Evolutionary conservation across 1,140 invertebrate species (phyloP).

Genomic region (Oscheius sp.): DNA sequence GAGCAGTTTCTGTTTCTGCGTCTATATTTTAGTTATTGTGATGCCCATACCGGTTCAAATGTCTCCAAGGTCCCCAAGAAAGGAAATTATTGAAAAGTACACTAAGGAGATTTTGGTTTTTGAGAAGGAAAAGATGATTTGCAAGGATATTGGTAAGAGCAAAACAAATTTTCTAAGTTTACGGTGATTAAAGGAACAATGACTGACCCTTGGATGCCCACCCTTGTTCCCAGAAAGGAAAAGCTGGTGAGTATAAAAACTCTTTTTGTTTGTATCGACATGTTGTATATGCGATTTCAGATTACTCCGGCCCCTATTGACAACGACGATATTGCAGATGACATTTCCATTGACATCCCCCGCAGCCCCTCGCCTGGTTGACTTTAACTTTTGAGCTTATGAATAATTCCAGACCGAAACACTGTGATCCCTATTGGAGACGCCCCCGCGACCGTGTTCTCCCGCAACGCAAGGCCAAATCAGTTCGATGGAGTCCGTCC

Average conservation of each 20-base stretch:
- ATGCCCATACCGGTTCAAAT: background rate
- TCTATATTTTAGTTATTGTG: background rate
- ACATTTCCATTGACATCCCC: slow-evolving; percentile 12
- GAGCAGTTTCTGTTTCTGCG: background rate
- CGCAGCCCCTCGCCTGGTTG: slow-evolving; percentile 4
- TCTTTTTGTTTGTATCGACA: too few species aligned
- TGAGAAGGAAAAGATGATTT: background rate
- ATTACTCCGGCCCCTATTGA: slow-evolving; percentile 10
- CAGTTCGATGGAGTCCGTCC: slow-evolving; percentile 1
- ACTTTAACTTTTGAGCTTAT: too few species aligned
- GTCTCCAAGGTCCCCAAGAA: background rate
- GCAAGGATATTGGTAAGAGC: background rate
- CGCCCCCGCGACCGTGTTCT: background rate
- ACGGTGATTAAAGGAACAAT: background rate
- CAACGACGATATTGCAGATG: slow-evolving; percentile 15
- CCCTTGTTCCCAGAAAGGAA: background rate
- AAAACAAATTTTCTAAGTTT: background rate
- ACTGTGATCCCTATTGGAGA: slow-evolving; percentile 16
- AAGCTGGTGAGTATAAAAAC: background rate
- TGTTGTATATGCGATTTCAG: background rate
- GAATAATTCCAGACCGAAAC: too few species aligned
- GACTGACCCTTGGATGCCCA: background rate
- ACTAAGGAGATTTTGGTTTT: background rate
- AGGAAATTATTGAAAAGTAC: background rate
- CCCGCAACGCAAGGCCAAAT: slow-evolving; percentile 20